phyloP scores from a whole-genome alignment of 92 coral and sea anemone species.

The Zoanthus solanderi region DNA sequence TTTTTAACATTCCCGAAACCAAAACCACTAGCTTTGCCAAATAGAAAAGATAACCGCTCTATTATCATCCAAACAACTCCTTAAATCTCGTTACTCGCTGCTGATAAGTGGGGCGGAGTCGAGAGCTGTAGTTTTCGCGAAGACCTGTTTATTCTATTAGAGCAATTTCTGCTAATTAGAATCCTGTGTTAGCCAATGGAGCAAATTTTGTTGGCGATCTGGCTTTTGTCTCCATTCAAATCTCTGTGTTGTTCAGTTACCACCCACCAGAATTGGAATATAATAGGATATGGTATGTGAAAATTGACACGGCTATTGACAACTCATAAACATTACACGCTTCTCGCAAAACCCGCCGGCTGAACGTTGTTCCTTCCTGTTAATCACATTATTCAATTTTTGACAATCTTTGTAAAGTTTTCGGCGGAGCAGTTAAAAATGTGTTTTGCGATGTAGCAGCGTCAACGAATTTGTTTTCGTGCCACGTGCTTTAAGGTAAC shows the following conservation, averaged over 20 bases:
- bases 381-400: constrained; percentile 19
- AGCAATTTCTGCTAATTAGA: constrained; percentile 86
- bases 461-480: constrained; percentile 30
- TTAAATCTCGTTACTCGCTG: constrained; percentile 65
- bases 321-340: constrained; percentile 45
- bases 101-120: constrained; percentile 92
- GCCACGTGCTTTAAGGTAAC: constrained; percentile 70
- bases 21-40: constrained; percentile 50
- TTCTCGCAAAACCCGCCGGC: constrained; percentile 41
- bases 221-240: constrained; percentile 78
- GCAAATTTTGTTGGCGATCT: constrained; percentile 78
- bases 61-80: constrained; percentile 47
- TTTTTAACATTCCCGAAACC: constrained; percentile 64
- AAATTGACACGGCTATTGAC: constrained; percentile 62
- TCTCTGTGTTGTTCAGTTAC: constrained; percentile 73
- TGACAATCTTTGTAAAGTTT: not conserved
- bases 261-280: constrained; percentile 71
- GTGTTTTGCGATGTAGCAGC: not conserved
- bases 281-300: constrained; percentile 57
- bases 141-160: constrained; percentile 78
- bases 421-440: not conserved
- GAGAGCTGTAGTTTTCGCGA: constrained; percentile 71
- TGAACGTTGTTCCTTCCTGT: constrained; percentile 1
- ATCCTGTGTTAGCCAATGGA: constrained; percentile 74
- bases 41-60: constrained; percentile 46